These are phyloP conservation scores for Erpornis zantholeuca DNA, from an alignment of 2,113 vertebrate genomes.

Conservation along the genomic window DNA sequence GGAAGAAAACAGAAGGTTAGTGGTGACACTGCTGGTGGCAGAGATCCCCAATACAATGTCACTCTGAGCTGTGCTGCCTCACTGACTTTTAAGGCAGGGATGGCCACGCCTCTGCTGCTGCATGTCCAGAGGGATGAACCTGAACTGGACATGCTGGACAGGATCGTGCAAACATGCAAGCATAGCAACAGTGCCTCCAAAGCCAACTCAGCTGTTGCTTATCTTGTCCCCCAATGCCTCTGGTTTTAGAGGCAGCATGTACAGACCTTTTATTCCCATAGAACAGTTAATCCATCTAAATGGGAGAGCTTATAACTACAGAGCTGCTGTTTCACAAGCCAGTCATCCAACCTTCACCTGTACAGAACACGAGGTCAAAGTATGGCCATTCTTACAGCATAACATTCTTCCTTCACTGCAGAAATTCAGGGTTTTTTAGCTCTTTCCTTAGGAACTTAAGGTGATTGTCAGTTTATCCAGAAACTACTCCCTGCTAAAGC, in stretches of 20 bases:
- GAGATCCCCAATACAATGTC: background rate
- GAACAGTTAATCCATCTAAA: conserved; percentile 45
- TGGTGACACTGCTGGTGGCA: background rate
- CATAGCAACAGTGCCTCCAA: background rate
- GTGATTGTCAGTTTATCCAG: background rate
- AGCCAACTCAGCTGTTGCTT: conserved; percentile 40
- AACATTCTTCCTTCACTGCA: background rate
- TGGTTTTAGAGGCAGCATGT: background rate
- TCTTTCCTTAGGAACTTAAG: background rate
- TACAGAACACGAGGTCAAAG: background rate
- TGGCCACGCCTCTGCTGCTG: background rate
- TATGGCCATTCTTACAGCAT: background rate
- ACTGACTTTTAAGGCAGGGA: background rate
- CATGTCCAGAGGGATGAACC: background rate
- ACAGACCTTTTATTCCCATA: background rate
- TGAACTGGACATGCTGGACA: background rate
- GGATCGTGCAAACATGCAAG: background rate
- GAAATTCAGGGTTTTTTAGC: background rate
- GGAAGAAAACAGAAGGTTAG: background rate
- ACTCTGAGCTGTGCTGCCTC: background rate
- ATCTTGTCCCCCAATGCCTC: background rate
- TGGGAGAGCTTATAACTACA: background rate
- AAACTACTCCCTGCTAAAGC: background rate
- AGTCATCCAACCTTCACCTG: background rate
- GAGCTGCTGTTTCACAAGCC: background rate